These are phyloP conservation scores for Micrastur ruficollis DNA, from an alignment of 2,797 vertebrate genomes.

Conservation along the genomic window DNA sequence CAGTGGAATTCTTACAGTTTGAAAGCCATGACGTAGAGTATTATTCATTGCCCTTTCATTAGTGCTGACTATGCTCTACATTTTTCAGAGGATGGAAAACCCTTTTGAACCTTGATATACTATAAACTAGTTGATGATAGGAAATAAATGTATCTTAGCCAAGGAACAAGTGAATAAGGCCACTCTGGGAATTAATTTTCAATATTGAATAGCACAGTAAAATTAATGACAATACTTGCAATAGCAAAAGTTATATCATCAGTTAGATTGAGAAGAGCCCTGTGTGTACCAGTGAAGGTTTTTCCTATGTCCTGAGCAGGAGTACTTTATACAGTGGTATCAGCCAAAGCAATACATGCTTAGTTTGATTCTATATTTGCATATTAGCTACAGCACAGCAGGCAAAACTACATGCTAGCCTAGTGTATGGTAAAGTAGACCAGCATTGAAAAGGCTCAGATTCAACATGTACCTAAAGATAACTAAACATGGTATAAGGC, in stretches of 20 bases:
- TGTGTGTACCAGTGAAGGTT: background rate
- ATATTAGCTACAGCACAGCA: background rate
- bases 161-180: background rate
- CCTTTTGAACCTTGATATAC: constrained; percentile 7
- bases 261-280: background rate
- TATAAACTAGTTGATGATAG: background rate
- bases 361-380: background rate
- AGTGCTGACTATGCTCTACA: background rate
- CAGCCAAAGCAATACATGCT: background rate
- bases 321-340: background rate
- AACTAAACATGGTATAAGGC: background rate
- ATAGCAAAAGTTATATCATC: background rate
- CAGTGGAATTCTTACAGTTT: constrained; percentile 53
- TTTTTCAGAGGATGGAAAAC: background rate
- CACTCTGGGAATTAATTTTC: background rate
- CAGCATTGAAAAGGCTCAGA: background rate
- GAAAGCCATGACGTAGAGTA: constrained; percentile 29
- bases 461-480: background rate
- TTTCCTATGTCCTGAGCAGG: background rate
- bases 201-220: background rate
- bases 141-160: background rate
- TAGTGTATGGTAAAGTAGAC: background rate
- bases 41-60: constrained; percentile 50
- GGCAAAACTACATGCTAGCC: background rate
- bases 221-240: background rate